Base-by-base conservation (phyloP, 2,113 vertebrate species). In the Lagopus muta region DNA sequence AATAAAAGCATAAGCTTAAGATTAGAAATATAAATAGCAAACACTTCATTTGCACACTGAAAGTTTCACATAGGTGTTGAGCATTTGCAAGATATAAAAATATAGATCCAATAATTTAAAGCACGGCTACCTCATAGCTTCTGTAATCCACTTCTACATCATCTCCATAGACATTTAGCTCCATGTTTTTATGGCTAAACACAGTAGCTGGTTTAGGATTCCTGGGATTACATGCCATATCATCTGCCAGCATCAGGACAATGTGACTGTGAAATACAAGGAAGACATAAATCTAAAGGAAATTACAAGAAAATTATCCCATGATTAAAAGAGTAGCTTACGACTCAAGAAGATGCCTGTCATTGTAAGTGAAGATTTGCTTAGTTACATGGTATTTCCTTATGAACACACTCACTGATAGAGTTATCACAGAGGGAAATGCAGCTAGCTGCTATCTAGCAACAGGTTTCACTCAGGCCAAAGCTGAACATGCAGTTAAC, bases 171-270 rank as follows among this genome's bases (percentile, higher is more conserved):
- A 99, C 99, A 45, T 99, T 99, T 5, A 99, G 98, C 80, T 99
- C 99, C 99, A 99, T 99, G 97, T 99, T 99, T 97, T 99, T 99
- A 96, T 99, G 99, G 85, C 99, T 99, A 71, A 99, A 99, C 57
- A 99, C 99, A 20, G 99, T 99, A 47, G 99, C 99, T 40, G 99
- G 99, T 93, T 99, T 99, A 64, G 99, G 99, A 95, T 99, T 99
- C 95, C 99, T 98, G 82, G 99, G 98, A 97, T 99, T 99, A 95
- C 99, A 99, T 5, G 99, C 99, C 99, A 99, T 99, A 94, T 99
- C 99, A 82, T 99, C 99, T 27, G 99, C 99, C 88, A 99, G 97
- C 99, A 99, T 99, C 95, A 99, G 95, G 65, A 99, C 99, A 93
- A 99, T 99, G 96, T 99, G 99, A 94, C 99, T 99, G 17, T 66